Evolutionary conservation across 35 echinoderm and acorn worm genomes (phyloP).

Genomic region (Ophiothrix spiculata): DNA sequence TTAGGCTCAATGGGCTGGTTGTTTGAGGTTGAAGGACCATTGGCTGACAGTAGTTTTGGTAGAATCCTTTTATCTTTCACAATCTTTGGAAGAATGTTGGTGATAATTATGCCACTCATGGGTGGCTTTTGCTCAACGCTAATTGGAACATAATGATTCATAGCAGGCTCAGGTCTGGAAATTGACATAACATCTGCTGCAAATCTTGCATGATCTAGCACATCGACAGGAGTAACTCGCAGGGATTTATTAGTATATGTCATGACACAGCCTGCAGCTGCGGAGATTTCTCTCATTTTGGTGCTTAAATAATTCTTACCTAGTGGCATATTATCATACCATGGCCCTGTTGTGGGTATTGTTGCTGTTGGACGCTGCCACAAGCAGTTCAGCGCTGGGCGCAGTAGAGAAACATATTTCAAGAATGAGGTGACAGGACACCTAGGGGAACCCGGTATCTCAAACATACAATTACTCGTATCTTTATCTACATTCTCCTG

Average conservation of each 20-base stretch:
- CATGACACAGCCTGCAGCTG: conserved; percentile 40
- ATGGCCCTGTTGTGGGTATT: not conserved
- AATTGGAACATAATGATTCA: too few species aligned
- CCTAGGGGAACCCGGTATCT: conserved; percentile 35
- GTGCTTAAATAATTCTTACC: conserved; percentile 30
- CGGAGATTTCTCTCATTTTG: conserved; percentile 50
- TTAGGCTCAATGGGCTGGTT: too few species aligned
- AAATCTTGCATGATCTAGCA: conserved; percentile 47
- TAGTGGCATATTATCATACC: conserved; percentile 20
- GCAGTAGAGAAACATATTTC: not conserved
- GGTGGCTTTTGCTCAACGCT: too few species aligned
- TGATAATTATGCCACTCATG: too few species aligned
- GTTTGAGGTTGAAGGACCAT: too few species aligned
- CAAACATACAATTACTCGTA: conserved; percentile 28
- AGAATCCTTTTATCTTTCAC: too few species aligned
- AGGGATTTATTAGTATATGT: too few species aligned
- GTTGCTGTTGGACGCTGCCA: conserved; percentile 39
- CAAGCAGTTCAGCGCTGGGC: conserved; percentile 15
- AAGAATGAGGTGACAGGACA: conserved; percentile 37
- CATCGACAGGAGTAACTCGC: conserved; percentile 22
- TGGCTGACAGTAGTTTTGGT: too few species aligned
- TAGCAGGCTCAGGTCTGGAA: too few species aligned
- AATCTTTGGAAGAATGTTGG: too few species aligned
- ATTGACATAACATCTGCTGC: too few species aligned
- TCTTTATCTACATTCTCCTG: conserved; percentile 32